phyloP scores from a whole-genome alignment of 1,140 invertebrate genomes.

The Parasteatoda tepidariorum region DNA sequence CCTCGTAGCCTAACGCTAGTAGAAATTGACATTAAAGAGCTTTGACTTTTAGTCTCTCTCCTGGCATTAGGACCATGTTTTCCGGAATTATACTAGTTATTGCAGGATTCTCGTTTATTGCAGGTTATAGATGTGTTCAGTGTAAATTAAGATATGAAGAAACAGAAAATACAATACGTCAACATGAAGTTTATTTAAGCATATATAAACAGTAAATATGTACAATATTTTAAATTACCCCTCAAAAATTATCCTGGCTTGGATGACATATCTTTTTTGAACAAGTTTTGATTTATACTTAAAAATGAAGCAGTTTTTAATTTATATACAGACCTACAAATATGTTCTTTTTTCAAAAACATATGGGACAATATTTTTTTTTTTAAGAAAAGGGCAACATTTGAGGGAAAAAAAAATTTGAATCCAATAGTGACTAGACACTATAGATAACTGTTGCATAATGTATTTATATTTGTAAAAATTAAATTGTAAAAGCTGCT shows the following conservation, averaged over 20 bases:
- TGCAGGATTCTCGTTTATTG: no score
- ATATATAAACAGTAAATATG: conserved; percentile 60
- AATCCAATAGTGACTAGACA: background rate
- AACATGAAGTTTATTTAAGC: conserved; percentile 58
- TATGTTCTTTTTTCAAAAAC: background rate
- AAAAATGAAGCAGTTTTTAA: background rate
- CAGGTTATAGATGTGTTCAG: no score
- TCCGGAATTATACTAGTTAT: no score
- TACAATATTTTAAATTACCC: conserved; percentile 45
- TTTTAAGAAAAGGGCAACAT: background rate
- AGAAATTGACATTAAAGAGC: no score
- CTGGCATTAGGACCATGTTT: no score
- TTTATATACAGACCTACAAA: conserved; percentile 12
- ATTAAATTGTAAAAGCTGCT: background rate
- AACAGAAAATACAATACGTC: conserved; percentile 25
- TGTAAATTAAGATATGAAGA: no score
- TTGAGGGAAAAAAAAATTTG: background rate
- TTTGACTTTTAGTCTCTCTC: no score
- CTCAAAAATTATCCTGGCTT: background rate
- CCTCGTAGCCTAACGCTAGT: no score
- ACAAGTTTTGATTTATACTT: conserved; percentile 28
- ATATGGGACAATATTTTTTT: background rate
- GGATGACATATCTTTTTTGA: background rate
- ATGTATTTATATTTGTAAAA: background rate
- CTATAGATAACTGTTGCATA: background rate